phyloP scores from a whole-genome alignment of 2,113 vertebrate genomes.

The Micronycteris hirsuta region DNA sequence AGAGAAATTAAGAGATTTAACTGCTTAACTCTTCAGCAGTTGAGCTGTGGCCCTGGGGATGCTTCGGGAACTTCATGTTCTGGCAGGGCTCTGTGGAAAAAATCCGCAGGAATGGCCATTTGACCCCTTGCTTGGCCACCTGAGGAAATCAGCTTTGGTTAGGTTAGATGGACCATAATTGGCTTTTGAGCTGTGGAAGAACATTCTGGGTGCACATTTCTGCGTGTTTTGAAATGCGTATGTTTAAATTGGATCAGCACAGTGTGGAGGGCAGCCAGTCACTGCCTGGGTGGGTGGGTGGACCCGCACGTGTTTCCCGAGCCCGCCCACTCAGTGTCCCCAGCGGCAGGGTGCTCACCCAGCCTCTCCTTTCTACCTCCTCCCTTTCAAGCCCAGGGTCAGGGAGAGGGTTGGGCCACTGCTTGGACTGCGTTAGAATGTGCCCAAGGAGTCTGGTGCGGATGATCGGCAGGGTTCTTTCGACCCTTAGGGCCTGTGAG shows the following conservation, averaged over 20 bases:
- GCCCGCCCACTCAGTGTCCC: background rate
- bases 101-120: constrained; percentile 30
- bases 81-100: constrained; percentile 30
- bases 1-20: constrained; percentile 50
- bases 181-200: constrained; percentile 36
- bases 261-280: background rate
- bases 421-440: background rate
- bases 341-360: background rate
- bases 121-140: constrained; percentile 39
- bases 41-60: constrained; percentile 34
- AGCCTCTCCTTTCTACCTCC: background rate
- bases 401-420: background rate
- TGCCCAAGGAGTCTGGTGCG: background rate
- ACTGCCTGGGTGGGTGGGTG: background rate
- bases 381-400: background rate
- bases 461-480: background rate
- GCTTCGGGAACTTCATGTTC: background rate
- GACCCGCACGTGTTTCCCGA: background rate
- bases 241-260: constrained; percentile 52
- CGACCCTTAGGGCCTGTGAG: background rate
- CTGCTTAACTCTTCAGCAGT: constrained; percentile 3
- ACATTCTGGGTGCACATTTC: constrained; percentile 32
- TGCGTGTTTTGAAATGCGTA: constrained; percentile 33
- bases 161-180: constrained; percentile 21
- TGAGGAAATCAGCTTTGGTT: constrained; percentile 46